These are phyloP conservation scores for Trichonephila clavata DNA, from an alignment of 1,140 invertebrate genomes.

Conservation along the genomic window DNA sequence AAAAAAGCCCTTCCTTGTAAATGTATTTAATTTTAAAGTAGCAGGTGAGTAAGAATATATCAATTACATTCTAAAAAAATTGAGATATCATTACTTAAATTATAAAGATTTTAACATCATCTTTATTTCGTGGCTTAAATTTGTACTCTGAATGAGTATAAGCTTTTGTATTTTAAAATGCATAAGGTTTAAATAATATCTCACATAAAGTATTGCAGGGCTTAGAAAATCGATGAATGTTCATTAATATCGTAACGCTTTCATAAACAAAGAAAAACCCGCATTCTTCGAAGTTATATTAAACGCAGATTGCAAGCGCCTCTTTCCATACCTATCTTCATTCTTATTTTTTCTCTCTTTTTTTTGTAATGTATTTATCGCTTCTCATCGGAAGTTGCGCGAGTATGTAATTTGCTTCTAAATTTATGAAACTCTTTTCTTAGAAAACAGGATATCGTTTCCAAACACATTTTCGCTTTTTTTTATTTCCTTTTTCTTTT, in stretches of 20 bases:
- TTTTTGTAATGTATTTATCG: slow-evolving; percentile 15
- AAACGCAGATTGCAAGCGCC: slow-evolving; percentile 13
- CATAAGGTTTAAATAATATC: slow-evolving; percentile 8
- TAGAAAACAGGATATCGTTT: slow-evolving; percentile 19
- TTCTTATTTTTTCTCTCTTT: neutral
- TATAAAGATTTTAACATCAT: neutral
- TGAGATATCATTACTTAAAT: too few species aligned
- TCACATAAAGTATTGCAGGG: neutral
- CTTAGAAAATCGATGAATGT: slow-evolving; percentile 25
- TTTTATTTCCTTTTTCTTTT: neutral
- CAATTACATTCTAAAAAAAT: too few species aligned
- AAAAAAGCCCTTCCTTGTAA: too few species aligned
- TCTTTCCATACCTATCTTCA: neutral
- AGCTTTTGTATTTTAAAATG: slow-evolving; percentile 19
- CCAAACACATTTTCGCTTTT: neutral
- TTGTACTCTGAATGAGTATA: neutral
- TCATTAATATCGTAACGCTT: slow-evolving; percentile 10
- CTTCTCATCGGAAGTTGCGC: slow-evolving; percentile 12
- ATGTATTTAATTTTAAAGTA: too few species aligned
- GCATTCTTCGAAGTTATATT: slow-evolving; percentile 25
- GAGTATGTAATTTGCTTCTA: slow-evolving; percentile 30
- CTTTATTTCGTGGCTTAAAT: neutral
- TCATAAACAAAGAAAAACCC: slow-evolving; percentile 18
- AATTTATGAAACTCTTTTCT: slow-evolving; percentile 17
- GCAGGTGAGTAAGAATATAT: too few species aligned